Evolutionary conservation across 2,888 invertebrate genomes (phyloP), one percentile per base, ranked within the genome.

Genomic region (Lasioglossum figueresi): DNA sequence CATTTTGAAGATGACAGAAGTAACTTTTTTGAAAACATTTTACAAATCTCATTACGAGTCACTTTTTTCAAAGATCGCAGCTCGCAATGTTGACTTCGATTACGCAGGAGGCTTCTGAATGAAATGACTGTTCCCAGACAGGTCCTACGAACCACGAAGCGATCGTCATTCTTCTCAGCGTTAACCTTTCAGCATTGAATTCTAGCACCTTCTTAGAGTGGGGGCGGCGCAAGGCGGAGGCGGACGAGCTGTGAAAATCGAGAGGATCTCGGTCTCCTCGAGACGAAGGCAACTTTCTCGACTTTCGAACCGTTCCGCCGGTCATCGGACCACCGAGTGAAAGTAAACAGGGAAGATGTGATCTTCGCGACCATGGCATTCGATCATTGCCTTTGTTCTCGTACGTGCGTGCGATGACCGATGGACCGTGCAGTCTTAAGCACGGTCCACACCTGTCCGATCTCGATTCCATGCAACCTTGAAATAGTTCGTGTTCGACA

Each of bases 241-340:
- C 34, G 73, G 19, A 14, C 14, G 74, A 23, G 31, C 45, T 56
- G 48, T 63, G 52, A 76, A 72, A 79, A 85, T 86, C 79, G 48
- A 80, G 37, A 77, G 66, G 85, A 85, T 80, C 82, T 78, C 48
- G 16, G 72, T 81, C 71, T 40, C 70, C 71, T 27, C 77, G 78
- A 77, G 63, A 75, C 31, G 68, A 31, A 75, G 78, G 76, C 78
- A 88, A 93, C 93, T 93, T 93, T 93, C 93, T 89, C 91, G 88
- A 94, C 94, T 93, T 94, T 94, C 94, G 88, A 93, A 90, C 91
- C 34, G 88, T 89, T 91, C 92, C 88, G 87, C 87, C 92, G 93
- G 91, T 93, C 92, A 92, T 91, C 93, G 91, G 91, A 91, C 91
- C 84, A 87, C 82, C 83, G 59, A 93, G 94, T 93, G 94, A 94